phyloP scores from a whole-genome alignment of 2,797 vertebrate genomes.

The Halcyon chelicuti region DNA sequence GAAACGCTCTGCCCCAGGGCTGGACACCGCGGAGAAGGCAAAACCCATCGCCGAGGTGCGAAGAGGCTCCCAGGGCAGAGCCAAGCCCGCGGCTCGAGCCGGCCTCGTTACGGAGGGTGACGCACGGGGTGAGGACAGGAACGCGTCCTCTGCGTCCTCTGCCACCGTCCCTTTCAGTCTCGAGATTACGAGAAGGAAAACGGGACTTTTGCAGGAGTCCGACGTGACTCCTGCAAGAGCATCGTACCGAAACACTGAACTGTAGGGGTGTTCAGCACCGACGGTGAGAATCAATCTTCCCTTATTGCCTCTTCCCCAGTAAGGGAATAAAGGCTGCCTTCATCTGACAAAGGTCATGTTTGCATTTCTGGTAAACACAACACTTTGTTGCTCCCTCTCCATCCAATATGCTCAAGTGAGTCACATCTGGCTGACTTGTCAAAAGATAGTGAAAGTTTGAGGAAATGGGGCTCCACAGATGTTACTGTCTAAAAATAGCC shows the following conservation, averaged over 20 bases:
- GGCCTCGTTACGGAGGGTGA: neutral
- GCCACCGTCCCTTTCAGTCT: neutral
- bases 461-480: conserved; percentile 70
- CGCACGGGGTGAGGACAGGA: fast-evolving
- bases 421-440: conserved; percentile 66
- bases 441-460: conserved; percentile 61
- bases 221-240: neutral
- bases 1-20: neutral
- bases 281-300: neutral
- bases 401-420: conserved; percentile 57
- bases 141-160: fast-evolving
- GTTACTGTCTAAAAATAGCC: conserved; percentile 68
- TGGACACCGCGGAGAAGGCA: fast-evolving
- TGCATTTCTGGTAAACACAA: conserved; percentile 50
- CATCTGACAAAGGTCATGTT: conserved; percentile 53
- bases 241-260: neutral
- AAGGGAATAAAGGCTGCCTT: conserved; percentile 21
- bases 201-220: neutral
- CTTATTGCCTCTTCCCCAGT: neutral
- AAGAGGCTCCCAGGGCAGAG: neutral
- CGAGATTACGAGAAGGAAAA: neutral
- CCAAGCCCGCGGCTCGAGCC: fast-evolving
- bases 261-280: neutral
- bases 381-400: conserved; percentile 32
- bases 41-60: fast-evolving